Evolutionary conservation across 2,888 invertebrate genomes (phyloP).

Genomic region (Orthosia incerta): DNA sequence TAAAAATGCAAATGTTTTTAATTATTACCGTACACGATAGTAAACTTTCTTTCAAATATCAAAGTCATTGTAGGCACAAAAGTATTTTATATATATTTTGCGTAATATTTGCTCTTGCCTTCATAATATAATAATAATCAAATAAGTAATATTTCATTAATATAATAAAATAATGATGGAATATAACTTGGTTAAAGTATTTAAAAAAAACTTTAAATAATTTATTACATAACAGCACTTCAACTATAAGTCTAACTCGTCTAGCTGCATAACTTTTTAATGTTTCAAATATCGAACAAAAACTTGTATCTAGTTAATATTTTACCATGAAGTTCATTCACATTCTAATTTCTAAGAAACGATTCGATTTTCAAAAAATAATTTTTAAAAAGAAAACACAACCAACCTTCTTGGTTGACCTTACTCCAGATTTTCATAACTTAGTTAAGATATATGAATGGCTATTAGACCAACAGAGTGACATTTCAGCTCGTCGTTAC

Average conservation of each 20-base stretch:
- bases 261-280: neutral
- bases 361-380: constrained; percentile 24
- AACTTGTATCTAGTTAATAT: neutral
- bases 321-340: neutral
- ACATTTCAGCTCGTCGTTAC: constrained; percentile 65
- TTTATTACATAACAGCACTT: neutral
- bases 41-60: neutral
- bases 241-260: too few relatives aligned
- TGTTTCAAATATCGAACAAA: constrained; percentile 1
- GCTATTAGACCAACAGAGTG: constrained; percentile 22
- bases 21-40: neutral
- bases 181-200: too few relatives aligned
- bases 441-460: constrained; percentile 48
- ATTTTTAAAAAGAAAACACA: neutral
- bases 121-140: too few relatives aligned
- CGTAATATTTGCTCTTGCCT: neutral
- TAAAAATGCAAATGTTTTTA: neutral
- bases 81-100: constrained; percentile 9
- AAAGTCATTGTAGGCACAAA: neutral
- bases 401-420: constrained; percentile 35
- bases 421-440: constrained; percentile 54
- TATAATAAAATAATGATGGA: too few relatives aligned
- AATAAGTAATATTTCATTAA: too few relatives aligned
- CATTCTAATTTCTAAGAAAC: neutral
- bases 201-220: too few relatives aligned